Evolutionary conservation across 2,797 vertebrate species (phyloP), one percentile per base, ranked within the genome.

Genomic region (Peromyscus attwateri): DNA sequence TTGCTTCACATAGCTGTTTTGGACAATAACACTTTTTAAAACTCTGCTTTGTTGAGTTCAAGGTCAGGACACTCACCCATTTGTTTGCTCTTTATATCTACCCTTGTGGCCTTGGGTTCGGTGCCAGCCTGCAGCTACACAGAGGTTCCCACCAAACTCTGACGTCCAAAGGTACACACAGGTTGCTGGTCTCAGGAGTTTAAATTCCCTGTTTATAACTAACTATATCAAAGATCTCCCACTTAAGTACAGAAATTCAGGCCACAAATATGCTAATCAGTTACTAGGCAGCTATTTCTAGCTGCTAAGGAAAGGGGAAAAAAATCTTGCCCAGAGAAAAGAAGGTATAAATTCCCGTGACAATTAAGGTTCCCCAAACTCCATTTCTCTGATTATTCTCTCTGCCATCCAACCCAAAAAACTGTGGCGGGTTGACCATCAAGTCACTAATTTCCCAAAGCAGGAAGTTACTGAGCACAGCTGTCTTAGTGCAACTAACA

Each of bases 191-290:
- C 11, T 75, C 29, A 71, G 55, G 55, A 9, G 25, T 76, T 89
- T 77, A 4, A 92, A 79, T 57, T 87, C 49, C 27, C n/a, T 80
- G 52, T 46, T 49, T 60, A 16, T 84, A 92, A 60, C 3, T 90
- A 79, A 90, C 27, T 29, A 60, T 1, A 55, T 77, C 19, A 71
- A 91, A 88, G 29, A 68, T 57, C 37, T 81, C 64, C 79, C 80
- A 87, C 25, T 76, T 83, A 93, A 87, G 95, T 52, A 80, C 46
- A 94, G 83, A 92, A 79, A 34, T 60, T 92, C 16, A 94, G 34
- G 37, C 40, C 25, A 43, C 27, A 79, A 80, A 92, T 73, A 84
- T 83, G 73, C 43, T 73, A 84, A 88, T 71, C 6, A 88, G n/a
- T 10, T 73, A 70, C 60, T 55, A 79, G 23, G 34, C 68, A 92